A percentile compares a stretch with the other conserved stretches of the same genome.
phyloP scores from a whole-genome alignment of 2,113 vertebrate species.

The Carlito syrichta region DNA sequence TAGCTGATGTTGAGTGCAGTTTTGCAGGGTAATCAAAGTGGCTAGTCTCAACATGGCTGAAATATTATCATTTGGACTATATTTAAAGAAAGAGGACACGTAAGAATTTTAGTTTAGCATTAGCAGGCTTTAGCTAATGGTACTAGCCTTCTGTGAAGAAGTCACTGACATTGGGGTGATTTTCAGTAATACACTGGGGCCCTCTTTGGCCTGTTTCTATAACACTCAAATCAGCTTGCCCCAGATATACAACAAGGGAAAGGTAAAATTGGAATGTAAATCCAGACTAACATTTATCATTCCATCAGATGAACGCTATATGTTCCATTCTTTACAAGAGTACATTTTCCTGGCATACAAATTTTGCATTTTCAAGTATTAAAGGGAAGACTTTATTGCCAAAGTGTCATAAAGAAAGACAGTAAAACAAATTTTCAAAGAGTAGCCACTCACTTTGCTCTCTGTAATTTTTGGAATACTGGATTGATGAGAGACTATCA shows the following conservation, averaged over 20 bases:
- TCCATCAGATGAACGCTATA: neutral
- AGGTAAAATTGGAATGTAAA: neutral
- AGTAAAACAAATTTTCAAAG: neutral
- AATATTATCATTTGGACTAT: neutral
- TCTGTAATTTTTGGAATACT: neutral
- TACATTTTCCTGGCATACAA: neutral
- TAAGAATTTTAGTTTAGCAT: neutral
- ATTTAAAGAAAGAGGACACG: neutral
- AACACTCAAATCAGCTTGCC: neutral
- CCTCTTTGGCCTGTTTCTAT: neutral
- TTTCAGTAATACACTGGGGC: neutral
- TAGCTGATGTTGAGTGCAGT: neutral
- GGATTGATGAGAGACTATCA: neutral
- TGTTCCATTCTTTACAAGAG: neutral
- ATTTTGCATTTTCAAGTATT: neutral
- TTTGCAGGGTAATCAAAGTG: neutral
- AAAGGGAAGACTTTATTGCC: neutral
- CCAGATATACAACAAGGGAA: neutral
- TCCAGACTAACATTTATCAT: neutral
- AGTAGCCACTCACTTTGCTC: neutral
- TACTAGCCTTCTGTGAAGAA: neutral
- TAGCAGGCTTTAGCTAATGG: neutral
- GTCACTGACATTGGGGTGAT: neutral
- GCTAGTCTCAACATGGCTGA: neutral
- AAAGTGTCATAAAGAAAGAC: neutral